A percentile compares a stretch with the other conserved stretches of the same genome.
Evolutionary conservation across 2,113 vertebrate species (phyloP).

Genomic region (Oenanthe oenanthe): DNA sequence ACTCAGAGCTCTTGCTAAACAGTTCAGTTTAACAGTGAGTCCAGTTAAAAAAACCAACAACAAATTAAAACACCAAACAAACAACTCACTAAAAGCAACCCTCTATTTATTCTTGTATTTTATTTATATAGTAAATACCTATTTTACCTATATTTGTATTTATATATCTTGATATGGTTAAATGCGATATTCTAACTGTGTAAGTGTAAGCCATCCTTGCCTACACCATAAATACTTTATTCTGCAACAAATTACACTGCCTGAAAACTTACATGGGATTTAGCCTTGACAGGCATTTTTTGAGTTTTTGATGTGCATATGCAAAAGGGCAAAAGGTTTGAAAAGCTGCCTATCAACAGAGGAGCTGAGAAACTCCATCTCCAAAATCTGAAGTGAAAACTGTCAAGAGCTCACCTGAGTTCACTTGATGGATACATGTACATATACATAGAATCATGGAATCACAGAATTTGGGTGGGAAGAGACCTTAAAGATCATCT

Average conservation of each 20-base stretch:
- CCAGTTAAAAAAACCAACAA: neutral
- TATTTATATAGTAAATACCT: neutral
- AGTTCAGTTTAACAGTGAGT: neutral
- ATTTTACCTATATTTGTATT: neutral
- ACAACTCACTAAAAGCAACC: neutral
- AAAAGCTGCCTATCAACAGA: neutral
- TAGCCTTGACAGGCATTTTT: neutral
- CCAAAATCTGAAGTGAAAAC: neutral
- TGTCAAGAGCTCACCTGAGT: neutral
- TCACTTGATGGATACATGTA: neutral
- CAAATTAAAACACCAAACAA: neutral
- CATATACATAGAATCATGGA: rapidly evolving
- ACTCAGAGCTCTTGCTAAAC: neutral
- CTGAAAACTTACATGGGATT: neutral
- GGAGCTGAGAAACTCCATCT: neutral
- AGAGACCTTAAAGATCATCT: neutral
- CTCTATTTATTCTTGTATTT: neutral
- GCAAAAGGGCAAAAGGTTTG: neutral
- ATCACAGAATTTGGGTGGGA: neutral
- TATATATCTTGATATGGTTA: neutral
- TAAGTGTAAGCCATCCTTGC: neutral
- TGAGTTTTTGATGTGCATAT: neutral
- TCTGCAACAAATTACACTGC: neutral
- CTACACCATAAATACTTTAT: neutral
- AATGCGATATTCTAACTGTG: neutral